Evolutionary conservation across 53 echinoderm and acorn worm genomes (phyloP).

Genomic region (Apostichopus leukothele): DNA sequence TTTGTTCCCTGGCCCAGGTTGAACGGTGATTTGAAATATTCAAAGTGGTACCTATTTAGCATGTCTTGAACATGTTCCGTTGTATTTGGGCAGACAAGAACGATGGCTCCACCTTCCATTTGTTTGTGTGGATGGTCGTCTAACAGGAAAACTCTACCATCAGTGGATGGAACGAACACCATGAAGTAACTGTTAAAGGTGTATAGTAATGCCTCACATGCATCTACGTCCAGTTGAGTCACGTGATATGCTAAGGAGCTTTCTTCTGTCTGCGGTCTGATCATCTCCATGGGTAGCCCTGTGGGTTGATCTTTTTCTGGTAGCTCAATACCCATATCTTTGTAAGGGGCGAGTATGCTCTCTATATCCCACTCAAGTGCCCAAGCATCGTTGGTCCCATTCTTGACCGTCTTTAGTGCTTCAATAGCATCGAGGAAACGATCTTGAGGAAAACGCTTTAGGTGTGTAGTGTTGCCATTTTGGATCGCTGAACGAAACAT

Average conservation of each 20-base stretch:
- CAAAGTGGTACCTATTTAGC: conserved; percentile 9
- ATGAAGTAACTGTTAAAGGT: conserved; percentile 9
- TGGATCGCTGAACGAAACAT: not conserved
- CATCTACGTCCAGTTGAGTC: not conserved
- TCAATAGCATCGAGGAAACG: conserved; percentile 1
- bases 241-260: conserved; percentile 23
- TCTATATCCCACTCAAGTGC: not conserved
- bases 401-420: not conserved
- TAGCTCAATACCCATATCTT: not conserved
- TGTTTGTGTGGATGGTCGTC: conserved; percentile 1
- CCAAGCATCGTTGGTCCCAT: not conserved
- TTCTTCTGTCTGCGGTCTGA: not conserved
- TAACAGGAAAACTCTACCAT: not conserved
- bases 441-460: not conserved
- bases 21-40: not conserved
- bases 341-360: not conserved
- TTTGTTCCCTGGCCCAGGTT: conserved; percentile 23
- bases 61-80: not conserved
- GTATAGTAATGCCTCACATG: not conserved
- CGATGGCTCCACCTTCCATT: conserved; percentile 19
- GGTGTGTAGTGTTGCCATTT: not conserved
- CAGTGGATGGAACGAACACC: conserved; percentile 23
- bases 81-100: not conserved
- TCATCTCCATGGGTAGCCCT: not conserved
- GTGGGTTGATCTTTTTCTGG: not conserved